Percentiles rank a stretch among this genome's conserved stretches.
Evolutionary conservation across 2,888 invertebrate genomes (phyloP).

Genomic region (Dryadula phaetusa): DNA sequence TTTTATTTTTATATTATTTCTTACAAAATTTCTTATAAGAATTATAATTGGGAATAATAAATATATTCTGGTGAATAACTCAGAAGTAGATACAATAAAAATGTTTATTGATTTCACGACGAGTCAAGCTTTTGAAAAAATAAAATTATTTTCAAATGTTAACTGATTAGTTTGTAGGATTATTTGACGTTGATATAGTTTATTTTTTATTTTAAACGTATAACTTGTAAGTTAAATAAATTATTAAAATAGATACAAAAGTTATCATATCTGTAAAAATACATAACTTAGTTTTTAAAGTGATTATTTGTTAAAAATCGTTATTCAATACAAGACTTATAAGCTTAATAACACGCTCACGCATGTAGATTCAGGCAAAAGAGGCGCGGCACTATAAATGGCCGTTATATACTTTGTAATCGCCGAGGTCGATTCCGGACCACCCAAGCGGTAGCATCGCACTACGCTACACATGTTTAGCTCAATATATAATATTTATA

Average conservation of each 20-base stretch:
- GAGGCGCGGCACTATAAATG: conserved; percentile 54
- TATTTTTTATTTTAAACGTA: conserved; percentile 33
- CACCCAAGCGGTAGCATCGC: conserved; percentile 70
- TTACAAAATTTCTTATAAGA: conserved; percentile 21
- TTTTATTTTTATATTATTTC: conserved; percentile 20
- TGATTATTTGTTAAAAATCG: conserved; percentile 3
- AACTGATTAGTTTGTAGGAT: conserved; percentile 51
- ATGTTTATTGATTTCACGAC: conserved; percentile 65
- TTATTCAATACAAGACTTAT: conserved; percentile 19
- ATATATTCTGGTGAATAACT: no score
- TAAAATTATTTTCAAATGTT: conserved; percentile 71
- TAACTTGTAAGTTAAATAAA: not conserved
- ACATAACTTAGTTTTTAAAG: conserved; percentile 9
- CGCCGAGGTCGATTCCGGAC: conserved; percentile 73
- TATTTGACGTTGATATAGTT: no score
- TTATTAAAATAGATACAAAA: conserved; percentile 2
- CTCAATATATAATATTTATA: conserved; percentile 48
- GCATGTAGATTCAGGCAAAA: conserved; percentile 39
- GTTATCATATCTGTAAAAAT: not conserved
- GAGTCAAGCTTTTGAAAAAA: conserved; percentile 66
- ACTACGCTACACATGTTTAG: conserved; percentile 59
- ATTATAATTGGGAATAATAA: not conserved
- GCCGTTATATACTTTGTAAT: conserved; percentile 68
- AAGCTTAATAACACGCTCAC: conserved; percentile 38
- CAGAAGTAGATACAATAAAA: conserved; percentile 45